phyloP scores from a whole-genome alignment of 2,113 vertebrate species.

The Cisticola juncidis region DNA sequence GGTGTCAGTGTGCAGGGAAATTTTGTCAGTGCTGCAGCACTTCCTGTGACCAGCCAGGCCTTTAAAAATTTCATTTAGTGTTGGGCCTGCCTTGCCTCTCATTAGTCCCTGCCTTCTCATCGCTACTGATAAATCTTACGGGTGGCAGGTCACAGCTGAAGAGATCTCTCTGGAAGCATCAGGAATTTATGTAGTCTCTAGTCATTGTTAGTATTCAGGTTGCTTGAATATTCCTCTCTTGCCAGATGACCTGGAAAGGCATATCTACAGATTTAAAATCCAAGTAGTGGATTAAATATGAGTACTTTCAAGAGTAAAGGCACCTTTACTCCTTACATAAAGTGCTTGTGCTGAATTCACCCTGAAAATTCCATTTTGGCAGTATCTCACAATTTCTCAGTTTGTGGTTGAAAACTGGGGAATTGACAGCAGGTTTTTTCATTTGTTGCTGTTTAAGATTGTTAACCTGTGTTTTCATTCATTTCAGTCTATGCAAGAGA shows the following conservation, averaged over 20 bases:
- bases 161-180: not conserved
- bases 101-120: not conserved
- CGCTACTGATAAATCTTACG: not conserved
- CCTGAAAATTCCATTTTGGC: not conserved
- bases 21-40: not conserved
- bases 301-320: not conserved
- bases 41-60: not conserved
- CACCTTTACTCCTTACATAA: not conserved
- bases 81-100: not conserved
- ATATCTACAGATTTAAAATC: not conserved
- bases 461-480: not conserved
- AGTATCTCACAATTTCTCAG: not conserved
- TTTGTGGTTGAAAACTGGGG: not conserved
- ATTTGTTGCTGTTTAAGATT: not conserved
- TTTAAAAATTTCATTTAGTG: not conserved
- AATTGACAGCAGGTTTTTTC: not conserved
- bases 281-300: not conserved
- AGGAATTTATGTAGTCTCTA: not conserved
- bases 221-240: not conserved
- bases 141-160: not conserved
- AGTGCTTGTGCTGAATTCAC: not conserved
- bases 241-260: not conserved
- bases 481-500: conserved; percentile 79
- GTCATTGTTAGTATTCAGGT: not conserved
- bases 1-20: not conserved